A percentile compares a stretch with the other conserved stretches of the same genome.
Evolutionary conservation across 2,113 vertebrate species (phyloP).

Genomic region (Pavo muticus): DNA sequence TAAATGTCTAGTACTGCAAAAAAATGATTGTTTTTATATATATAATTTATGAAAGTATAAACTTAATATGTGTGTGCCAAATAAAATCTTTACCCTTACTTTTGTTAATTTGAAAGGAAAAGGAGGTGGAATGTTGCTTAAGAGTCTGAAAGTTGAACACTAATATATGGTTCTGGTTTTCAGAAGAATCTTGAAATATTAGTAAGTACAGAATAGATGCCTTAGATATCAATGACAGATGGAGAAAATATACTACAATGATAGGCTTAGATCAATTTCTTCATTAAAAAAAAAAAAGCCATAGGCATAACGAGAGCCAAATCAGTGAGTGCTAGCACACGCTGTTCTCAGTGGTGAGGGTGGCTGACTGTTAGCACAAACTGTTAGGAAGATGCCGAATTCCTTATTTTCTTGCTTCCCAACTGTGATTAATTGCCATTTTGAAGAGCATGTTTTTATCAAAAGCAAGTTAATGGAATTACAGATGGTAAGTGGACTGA

Average conservation of each 20-base stretch:
- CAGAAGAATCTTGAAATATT: neutral
- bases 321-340: slow-evolving; percentile 32
- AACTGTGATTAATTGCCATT: slow-evolving; percentile 24
- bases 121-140: neutral
- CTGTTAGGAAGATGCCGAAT: neutral
- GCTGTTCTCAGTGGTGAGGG: slow-evolving; percentile 19
- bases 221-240: slow-evolving; percentile 3
- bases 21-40: neutral
- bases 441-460: neutral
- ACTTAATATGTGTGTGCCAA: neutral
- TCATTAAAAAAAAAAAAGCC: neutral
- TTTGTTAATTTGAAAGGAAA: neutral
- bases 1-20: neutral
- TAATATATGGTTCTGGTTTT: neutral
- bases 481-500: neutral
- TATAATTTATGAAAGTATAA: neutral
- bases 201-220: neutral
- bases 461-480: slow-evolving; percentile 6
- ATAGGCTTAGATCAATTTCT: slow-evolving; percentile 3
- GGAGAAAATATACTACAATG: neutral
- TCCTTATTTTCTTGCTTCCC: slow-evolving; percentile 28
- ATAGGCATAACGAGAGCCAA: neutral
- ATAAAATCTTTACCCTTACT: neutral
- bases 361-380: slow-evolving; percentile 16
- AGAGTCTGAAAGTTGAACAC: neutral